Base-by-base conservation (phyloP, 2,888 invertebrate genomes). In the Embidobia sp. region DNA sequence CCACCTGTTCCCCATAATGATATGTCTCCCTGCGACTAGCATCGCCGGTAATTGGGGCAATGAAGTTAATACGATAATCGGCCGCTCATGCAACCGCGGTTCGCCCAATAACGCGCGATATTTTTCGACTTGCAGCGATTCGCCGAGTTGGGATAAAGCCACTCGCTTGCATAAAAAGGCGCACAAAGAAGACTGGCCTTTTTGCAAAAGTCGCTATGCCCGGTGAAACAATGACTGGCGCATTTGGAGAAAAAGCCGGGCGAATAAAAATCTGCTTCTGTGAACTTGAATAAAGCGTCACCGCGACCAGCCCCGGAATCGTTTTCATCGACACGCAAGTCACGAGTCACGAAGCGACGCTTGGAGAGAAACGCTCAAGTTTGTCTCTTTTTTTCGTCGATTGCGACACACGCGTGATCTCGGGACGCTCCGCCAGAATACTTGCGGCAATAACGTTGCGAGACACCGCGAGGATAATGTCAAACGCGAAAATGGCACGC, bases 261-360 rank as follows among this genome's bases (percentile, higher is more conserved):
- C 40, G 57, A 57, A 72, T 53, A 51, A 72, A 66, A 72, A 40
- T 48, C 49, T 57, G 26, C 61, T 70, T 77, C 70, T 64, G 53
- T 77, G 70, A 66, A 77, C 40, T 59, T 44, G 66, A 76, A 72
- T 77, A 76, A 70, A 66, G 59, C 70, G 66, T 77, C 70, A 64
- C 66, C n/a, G n/a, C n/a, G n/a, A n/a, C n/a, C n/a, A n/a, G n/a
- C n/a, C n/a, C 26, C 51, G 57, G 37, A 46, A 74, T 66, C 74
- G 74, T 74, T 70, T 74, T 35, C 69, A 78, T 78, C 74, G 74
- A 70, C 74, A 78, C 78, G 78, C 78, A 78, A 78, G 74, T 78
- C 78, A 78, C 78, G 69, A 78, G 74, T 78, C 74, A 78, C 74
- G 78, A 78, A 74, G 53, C 42, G 49, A 19, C 11, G 19, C 53